Evolutionary conservation across 2,113 vertebrate genomes (phyloP), one percentile per base, ranked within the genome.

Genomic region (Pelusios castaneus): DNA sequence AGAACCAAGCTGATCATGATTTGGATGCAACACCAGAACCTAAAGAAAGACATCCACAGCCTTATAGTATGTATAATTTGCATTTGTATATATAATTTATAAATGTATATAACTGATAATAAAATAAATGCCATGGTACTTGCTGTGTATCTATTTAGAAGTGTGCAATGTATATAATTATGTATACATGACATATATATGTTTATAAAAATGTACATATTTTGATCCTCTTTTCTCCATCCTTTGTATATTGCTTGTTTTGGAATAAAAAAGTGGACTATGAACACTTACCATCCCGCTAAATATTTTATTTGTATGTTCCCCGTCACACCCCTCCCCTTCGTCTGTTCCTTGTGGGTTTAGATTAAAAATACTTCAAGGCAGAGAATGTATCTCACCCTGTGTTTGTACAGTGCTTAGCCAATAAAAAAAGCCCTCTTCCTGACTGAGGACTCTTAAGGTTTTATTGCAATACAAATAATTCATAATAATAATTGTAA

Each of bases 1-100:
- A 96, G 89, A 96, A 96, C 95, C 73, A 97, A 97, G 96, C 79
- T 70, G 86, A 92, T 93, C 67, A 51, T 47, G 89, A 86, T 38
- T 75, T 90, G 63, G 76, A 84, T 75, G 75, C 81, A 88, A 80
- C 78, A 85, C 60, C 81, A 51, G 92, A 91, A 91, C 56, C 51
- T 85, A 78, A 93, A 92, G 89, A 92, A 92, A 94, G 88, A 95
- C 54, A 82, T 47, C 93, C 41, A 47, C 29, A 76, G 54, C 85
- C 60, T 63, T 77, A 84, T 21, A 41, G 84, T 75, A 29, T 63
- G 29, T 56, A 43, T 14, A 80, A 80, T 67, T 89, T 41, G 43
- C 77, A 75, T 80, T 51, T 0, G 1, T 9, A 45, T 89, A 51
- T 84, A 51, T 52, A n/a, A 10, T 77, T 92, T 88, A 80, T 58